phyloP scores from a whole-genome alignment of 2,113 vertebrate species.

The Anser brachyrhynchus region DNA sequence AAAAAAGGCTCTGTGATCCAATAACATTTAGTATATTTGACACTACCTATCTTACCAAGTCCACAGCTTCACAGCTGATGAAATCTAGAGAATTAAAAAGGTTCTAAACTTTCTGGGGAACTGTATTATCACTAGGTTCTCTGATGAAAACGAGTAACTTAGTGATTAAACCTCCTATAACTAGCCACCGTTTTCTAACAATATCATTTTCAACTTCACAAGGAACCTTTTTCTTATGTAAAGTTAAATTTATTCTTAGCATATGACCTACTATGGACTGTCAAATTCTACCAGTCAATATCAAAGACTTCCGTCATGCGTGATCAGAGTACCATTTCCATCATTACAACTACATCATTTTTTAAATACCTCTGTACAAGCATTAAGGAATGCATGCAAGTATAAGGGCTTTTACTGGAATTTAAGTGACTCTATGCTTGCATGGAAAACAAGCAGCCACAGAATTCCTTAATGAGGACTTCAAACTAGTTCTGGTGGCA shows the following conservation, averaged over 20 bases:
- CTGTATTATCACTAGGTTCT: neutral
- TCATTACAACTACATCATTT: neutral
- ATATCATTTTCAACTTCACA: neutral
- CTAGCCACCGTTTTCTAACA: neutral
- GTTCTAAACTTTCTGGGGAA: neutral
- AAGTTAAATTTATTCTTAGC: neutral
- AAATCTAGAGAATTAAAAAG: neutral
- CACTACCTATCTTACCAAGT: neutral
- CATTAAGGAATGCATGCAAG: neutral
- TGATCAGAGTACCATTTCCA: neutral
- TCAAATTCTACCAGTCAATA: neutral
- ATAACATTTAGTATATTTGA: neutral
- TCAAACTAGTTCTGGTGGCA: neutral
- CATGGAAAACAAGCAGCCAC: neutral
- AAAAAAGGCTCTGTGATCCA: neutral
- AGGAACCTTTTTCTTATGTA: neutral
- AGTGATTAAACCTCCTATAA: neutral
- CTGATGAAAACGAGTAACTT: too few relatives aligned
- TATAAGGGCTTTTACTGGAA: neutral
- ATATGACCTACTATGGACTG: neutral
- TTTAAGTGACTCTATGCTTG: neutral
- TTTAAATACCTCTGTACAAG: neutral
- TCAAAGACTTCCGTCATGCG: neutral
- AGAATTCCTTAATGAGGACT: neutral
- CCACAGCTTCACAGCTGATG: neutral